Evolutionary conservation across 2,888 invertebrate genomes (phyloP).

Genomic region (Ceriagrion tenellum): DNA sequence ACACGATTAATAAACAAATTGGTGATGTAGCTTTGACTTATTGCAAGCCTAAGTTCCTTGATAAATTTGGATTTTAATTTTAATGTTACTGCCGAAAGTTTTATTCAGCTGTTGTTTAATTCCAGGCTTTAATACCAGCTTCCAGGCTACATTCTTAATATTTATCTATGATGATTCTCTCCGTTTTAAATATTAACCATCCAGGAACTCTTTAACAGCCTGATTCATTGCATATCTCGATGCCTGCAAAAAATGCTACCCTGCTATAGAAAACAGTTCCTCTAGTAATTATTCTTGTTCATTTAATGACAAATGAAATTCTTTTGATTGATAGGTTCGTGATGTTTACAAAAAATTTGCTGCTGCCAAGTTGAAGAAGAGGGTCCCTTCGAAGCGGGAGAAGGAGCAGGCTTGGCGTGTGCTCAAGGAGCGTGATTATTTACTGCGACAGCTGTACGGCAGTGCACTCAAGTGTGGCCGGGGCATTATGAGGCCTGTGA

Average conservation of each 20-base stretch:
- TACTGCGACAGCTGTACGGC: slow-evolving; percentile 39
- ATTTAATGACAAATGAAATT: not conserved
- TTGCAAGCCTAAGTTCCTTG: too few relatives aligned
- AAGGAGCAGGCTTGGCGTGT: slow-evolving; percentile 88
- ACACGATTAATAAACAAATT: too few relatives aligned
- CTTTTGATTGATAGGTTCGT: slow-evolving; percentile 79
- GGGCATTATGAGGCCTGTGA: not conserved
- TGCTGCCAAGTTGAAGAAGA: slow-evolving; percentile 89
- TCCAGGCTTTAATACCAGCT: too few relatives aligned
- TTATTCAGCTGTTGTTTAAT: too few relatives aligned
- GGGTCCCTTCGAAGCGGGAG: slow-evolving; percentile 88
- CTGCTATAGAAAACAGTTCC: not conserved
- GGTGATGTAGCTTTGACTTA: too few relatives aligned
- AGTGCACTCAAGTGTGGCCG: not conserved
- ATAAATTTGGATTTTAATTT: too few relatives aligned
- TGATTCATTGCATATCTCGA: too few relatives aligned
- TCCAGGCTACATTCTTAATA: too few relatives aligned
- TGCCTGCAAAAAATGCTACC: not conserved
- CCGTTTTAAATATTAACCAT: too few relatives aligned
- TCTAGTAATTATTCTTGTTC: not conserved
- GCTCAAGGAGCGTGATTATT: slow-evolving; percentile 81
- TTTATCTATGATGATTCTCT: too few relatives aligned
- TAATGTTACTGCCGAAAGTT: too few relatives aligned
- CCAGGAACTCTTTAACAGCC: too few relatives aligned
- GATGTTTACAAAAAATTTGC: slow-evolving; percentile 92